Percentiles rank a stretch among this genome's conserved stretches.
phyloP scores from a whole-genome alignment of 2,113 vertebrate species.

The Labeo rohita region DNA sequence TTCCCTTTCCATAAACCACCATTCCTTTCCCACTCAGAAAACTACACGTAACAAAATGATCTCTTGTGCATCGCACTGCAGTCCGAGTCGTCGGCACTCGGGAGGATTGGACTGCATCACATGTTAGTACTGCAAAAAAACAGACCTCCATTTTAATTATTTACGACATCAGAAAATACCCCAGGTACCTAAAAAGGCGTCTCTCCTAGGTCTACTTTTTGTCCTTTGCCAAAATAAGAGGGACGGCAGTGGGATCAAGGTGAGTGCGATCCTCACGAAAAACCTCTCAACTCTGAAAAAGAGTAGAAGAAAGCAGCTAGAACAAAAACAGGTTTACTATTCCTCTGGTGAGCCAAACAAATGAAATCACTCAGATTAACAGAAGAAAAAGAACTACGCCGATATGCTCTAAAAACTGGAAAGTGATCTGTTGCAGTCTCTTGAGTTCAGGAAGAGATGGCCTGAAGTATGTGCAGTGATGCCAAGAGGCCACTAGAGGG shows the following conservation, averaged over 20 bases:
- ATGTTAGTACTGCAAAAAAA: conserved; percentile 1
- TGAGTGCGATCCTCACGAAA: neutral
- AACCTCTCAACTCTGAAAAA: conserved; percentile 20
- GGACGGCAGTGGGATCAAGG: neutral
- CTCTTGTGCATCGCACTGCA: conserved; percentile 59
- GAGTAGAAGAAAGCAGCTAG: neutral
- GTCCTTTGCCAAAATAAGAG: conserved; percentile 26
- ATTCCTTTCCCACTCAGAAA: conserved; percentile 68
- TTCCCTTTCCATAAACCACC: conserved; percentile 54
- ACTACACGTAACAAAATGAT: conserved; percentile 71
- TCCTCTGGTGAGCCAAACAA: conserved; percentile 61
- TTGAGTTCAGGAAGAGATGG: conserved; percentile 40
- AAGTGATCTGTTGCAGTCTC: conserved; percentile 82
- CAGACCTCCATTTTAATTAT: neutral
- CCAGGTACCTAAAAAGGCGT: neutral
- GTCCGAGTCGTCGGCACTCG: neutral
- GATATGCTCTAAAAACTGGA: conserved; percentile 74
- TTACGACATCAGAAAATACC: neutral
- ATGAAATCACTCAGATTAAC: conserved; percentile 56
- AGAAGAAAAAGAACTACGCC: conserved; percentile 73
- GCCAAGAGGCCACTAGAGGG: conserved; percentile 77
- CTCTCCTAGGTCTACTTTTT: neutral
- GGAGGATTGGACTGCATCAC: conserved; percentile 2
- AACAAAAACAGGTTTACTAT: conserved; percentile 49
- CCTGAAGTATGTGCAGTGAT: conserved; percentile 54